Percentiles rank a stretch among this genome's conserved stretches.
phyloP scores from a whole-genome alignment of 2,113 vertebrate species.

The Sphaerodactylus townsendi region DNA sequence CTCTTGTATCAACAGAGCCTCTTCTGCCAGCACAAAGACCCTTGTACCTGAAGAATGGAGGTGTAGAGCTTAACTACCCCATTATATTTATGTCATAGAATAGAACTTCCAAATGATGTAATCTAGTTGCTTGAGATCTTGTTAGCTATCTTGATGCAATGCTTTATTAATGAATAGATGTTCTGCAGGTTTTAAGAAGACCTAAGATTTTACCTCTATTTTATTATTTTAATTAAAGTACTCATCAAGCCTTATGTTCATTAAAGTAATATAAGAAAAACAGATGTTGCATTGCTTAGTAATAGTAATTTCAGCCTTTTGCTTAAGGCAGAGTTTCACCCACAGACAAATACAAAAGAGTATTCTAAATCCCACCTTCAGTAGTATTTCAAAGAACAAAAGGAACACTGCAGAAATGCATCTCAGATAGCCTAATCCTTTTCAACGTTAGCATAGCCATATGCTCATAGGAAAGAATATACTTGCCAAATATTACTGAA shows the following conservation, averaged over 20 bases:
- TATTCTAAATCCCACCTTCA: slow-evolving; percentile 21
- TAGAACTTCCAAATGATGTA: background rate
- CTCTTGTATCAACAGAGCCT: too few relatives aligned
- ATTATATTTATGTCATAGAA: background rate
- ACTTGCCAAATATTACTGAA: background rate
- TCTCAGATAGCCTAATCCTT: slow-evolving; percentile 21
- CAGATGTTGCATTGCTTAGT: slow-evolving; percentile 40
- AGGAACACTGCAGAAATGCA: background rate
- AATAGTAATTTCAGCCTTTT: background rate
- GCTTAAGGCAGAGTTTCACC: slow-evolving; percentile 27
- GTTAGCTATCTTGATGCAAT: background rate
- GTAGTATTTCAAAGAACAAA: slow-evolving; percentile 10
- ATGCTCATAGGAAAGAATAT: slow-evolving; percentile 36
- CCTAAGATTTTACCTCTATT: slow-evolving; percentile 2
- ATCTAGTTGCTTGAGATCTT: slow-evolving; percentile 2
- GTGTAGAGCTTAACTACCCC: too few relatives aligned
- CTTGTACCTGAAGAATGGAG: too few relatives aligned
- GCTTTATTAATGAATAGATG: slow-evolving; percentile 7
- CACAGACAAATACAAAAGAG: slow-evolving; percentile 21
- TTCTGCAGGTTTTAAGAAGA: background rate
- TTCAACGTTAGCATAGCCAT: slow-evolving; percentile 31
- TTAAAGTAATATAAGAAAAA: slow-evolving; percentile 33
- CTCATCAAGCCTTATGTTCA: slow-evolving; percentile 13
- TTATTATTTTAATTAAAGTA: background rate
- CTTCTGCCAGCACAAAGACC: too few relatives aligned